Conservation (phyloP, 2,113 vertebrate genomes). For the Gulo gulo region DNA sequence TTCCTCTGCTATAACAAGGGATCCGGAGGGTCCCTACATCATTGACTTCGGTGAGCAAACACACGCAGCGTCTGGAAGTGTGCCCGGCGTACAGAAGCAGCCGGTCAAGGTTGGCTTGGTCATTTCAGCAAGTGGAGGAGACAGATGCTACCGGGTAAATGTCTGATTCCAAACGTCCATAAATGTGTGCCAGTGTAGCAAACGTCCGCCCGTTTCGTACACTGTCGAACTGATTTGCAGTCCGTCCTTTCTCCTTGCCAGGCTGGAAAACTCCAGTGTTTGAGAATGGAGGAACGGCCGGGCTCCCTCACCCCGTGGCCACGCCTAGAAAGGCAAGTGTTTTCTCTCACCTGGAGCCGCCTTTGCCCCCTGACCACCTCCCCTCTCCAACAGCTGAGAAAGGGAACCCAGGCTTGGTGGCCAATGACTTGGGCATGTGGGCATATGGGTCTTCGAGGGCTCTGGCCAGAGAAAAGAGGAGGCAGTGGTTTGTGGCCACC, state of each 20-base stretch:
- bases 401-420: neutral
- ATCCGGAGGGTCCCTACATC: too few relatives aligned
- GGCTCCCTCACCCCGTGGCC: neutral
- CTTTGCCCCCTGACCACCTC: accelerated
- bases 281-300: too few relatives aligned
- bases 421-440: neutral
- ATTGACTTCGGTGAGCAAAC: too few relatives aligned
- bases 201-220: too few relatives aligned
- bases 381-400: neutral
- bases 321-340: neutral
- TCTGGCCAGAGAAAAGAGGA: neutral
- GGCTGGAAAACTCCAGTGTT: neutral
- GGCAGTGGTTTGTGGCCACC: neutral
- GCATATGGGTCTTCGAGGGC: neutral
- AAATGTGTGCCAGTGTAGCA: accelerated
- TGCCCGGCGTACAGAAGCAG: neutral
- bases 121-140: neutral
- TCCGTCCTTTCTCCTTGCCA: neutral
- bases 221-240: neutral
- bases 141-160: neutral
- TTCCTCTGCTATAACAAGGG: too few relatives aligned
- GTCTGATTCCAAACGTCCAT: neutral
- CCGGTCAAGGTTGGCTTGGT: neutral
- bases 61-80: neutral
- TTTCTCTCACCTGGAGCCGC: neutral